Percentiles rank a stretch among this genome's conserved stretches.
phyloP scores from a whole-genome alignment of 2,888 invertebrate species.

The Drosophila parthenogenetica region DNA sequence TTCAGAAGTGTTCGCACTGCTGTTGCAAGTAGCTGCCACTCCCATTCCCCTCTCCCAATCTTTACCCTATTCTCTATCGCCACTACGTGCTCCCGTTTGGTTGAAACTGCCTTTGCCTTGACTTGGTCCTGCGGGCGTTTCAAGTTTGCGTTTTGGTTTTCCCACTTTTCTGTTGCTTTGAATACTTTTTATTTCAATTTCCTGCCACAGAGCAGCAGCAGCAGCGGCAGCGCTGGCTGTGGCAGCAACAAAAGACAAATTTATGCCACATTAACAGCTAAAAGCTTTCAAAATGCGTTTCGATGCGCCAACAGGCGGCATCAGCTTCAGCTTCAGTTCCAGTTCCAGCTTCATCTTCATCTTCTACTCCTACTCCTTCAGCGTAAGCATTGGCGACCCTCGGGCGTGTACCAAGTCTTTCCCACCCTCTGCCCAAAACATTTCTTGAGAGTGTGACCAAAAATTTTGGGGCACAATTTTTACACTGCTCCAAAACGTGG shows the following conservation, averaged over 20 bases:
- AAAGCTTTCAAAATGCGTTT: conserved; percentile 80
- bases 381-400: conserved; percentile 39
- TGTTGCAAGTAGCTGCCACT: conserved; percentile 46
- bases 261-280: conserved; percentile 82
- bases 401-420: conserved; percentile 29
- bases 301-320: conserved; percentile 62
- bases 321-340: conserved; percentile 4
- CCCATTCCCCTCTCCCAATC: too few relatives aligned
- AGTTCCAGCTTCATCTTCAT: neutral
- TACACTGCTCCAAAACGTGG: conserved; percentile 24
- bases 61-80: too few relatives aligned
- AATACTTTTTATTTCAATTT: conserved; percentile 79
- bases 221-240: conserved; percentile 1
- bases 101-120: conserved; percentile 21
- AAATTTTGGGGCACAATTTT: conserved; percentile 74
- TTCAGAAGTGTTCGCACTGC: conserved; percentile 61
- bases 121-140: conserved; percentile 59
- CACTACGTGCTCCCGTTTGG: neutral
- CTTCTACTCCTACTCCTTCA: neutral
- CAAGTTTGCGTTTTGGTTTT: conserved; percentile 59
- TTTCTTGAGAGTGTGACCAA: conserved; percentile 69
- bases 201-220: conserved; percentile 58
- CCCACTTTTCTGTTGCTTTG: conserved; percentile 52
- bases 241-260: conserved; percentile 72
- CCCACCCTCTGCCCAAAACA: conserved; percentile 5